These are phyloP conservation scores for Heliconius congener DNA, from an alignment of 1,140 invertebrate species.

Conservation along the genomic window DNA sequence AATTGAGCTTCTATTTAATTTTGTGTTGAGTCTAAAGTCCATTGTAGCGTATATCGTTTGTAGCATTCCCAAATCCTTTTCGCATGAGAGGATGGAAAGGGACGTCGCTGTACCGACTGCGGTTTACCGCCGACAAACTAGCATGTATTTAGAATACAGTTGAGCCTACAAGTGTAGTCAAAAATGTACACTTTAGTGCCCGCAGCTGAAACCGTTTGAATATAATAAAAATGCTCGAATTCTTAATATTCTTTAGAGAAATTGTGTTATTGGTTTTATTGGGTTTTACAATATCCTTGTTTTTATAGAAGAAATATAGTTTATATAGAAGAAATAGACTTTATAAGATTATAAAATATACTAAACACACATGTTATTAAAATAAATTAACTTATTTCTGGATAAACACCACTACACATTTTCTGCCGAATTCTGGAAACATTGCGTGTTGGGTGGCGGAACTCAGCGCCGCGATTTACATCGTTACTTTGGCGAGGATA, in stretches of 20 bases:
- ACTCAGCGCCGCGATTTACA: no score
- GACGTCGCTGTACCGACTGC: conserved; percentile 27
- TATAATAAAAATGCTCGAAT: not conserved
- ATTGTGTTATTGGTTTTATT: not conserved
- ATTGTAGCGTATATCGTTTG: conserved; percentile 12
- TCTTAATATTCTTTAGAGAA: not conserved
- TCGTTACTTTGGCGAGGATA: no score
- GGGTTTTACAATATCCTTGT: no score
- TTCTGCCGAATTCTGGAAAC: no score
- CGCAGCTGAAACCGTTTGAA: not conserved
- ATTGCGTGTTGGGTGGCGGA: no score
- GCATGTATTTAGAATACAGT: conserved; percentile 32
- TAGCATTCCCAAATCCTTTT: conserved; percentile 25
- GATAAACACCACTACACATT: no score
- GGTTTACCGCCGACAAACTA: conserved; percentile 36
- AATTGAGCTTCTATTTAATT: conserved; percentile 20
- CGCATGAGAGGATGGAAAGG: conserved; percentile 33
- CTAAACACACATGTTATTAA: no score
- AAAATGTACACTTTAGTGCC: conserved; percentile 26
- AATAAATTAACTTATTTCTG: no score
- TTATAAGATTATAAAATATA: no score
- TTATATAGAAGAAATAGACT: no score
- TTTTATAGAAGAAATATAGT: no score
- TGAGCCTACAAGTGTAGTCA: conserved; percentile 25
- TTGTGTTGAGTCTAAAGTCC: conserved; percentile 22